phyloP scores from a whole-genome alignment of 2,113 vertebrate genomes.

The Corvus hawaiiensis region DNA sequence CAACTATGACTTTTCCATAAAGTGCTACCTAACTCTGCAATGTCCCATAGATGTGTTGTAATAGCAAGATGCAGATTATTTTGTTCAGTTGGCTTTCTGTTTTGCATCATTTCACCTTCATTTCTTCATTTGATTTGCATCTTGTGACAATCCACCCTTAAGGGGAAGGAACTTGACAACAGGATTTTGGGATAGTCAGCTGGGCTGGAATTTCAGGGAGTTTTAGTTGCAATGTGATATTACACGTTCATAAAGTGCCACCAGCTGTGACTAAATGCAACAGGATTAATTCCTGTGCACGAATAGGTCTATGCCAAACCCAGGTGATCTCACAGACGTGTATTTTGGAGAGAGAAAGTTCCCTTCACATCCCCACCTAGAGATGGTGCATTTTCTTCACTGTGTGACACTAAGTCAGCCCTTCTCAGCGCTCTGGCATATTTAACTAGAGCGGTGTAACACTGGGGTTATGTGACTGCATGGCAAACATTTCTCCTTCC shows the following conservation, averaged over 20 bases:
- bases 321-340: background rate
- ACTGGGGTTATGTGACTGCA: constrained; percentile 43
- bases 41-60: background rate
- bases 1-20: background rate
- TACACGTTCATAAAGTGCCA: background rate
- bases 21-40: background rate
- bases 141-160: background rate
- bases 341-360: background rate
- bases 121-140: background rate
- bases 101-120: background rate
- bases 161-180: background rate
- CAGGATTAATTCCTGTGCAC: background rate
- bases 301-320: background rate
- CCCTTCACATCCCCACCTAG: background rate
- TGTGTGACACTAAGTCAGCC: background rate
- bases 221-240: background rate
- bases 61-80: background rate
- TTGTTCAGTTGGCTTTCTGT: background rate
- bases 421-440: constrained; percentile 21
- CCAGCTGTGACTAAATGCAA: background rate
- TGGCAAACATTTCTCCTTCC: constrained; percentile 66
- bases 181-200: background rate
- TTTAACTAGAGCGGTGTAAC: constrained; percentile 46
- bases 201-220: background rate
- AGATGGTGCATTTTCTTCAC: background rate